phyloP scores from a whole-genome alignment of 2,888 invertebrate species.

The Drosophila longiperda region DNA sequence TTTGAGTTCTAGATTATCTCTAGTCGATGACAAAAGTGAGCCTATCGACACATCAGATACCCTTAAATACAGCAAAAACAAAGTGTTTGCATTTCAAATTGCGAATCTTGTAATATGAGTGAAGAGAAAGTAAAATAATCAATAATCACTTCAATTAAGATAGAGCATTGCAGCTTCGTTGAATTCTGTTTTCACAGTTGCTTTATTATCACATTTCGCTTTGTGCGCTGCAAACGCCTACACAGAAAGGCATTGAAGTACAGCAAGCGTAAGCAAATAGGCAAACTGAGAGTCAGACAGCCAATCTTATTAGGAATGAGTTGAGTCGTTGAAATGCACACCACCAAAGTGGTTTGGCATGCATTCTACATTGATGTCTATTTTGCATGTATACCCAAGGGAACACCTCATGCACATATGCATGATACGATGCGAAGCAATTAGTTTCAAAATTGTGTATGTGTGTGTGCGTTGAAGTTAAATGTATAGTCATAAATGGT shows the following conservation, averaged over 20 bases:
- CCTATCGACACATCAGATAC: background rate
- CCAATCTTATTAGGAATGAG: conserved; percentile 17
- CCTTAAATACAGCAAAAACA: background rate
- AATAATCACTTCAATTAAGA: background rate
- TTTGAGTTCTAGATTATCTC: conserved; percentile 8
- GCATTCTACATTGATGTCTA: conserved; percentile 28
- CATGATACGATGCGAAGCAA: conserved; percentile 25
- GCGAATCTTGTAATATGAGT: background rate
- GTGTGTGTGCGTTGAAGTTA: conserved; percentile 18
- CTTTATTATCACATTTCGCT: conserved; percentile 7
- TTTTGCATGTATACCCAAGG: conserved; percentile 21
- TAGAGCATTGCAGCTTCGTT: conserved; percentile 9
- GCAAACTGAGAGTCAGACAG: conserved; percentile 1
- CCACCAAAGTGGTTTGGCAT: conserved; percentile 20
- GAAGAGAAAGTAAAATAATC: background rate
- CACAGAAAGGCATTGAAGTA: conserved; percentile 3
- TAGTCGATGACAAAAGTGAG: background rate
- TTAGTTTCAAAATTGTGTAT: conserved; percentile 35
- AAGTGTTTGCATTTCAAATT: background rate
- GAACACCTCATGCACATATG: background rate
- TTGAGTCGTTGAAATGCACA: conserved; percentile 35
- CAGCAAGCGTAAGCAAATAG: conserved; percentile 12
- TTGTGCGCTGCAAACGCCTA: conserved; percentile 10
- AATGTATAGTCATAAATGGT: conserved; percentile 59
- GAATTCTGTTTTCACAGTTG: background rate